Conservation (phyloP, 1,140 invertebrate species). For the Planococcus citri region DNA sequence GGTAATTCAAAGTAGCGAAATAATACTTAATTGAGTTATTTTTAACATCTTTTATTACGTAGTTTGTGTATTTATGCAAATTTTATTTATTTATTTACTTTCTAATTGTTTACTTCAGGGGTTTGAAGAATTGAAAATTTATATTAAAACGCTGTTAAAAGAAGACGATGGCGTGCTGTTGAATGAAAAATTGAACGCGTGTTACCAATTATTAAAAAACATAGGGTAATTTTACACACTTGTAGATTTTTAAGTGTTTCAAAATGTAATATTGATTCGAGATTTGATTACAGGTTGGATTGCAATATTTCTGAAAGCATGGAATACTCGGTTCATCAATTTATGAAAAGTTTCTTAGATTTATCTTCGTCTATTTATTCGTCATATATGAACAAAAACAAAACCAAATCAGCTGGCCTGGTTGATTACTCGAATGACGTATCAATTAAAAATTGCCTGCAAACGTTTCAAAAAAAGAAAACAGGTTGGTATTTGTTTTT, state of each 20-base stretch:
- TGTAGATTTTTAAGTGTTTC: background rate
- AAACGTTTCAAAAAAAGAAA: background rate
- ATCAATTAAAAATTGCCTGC: background rate
- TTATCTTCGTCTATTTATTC: constrained; percentile 3
- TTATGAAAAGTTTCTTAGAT: constrained; percentile 1
- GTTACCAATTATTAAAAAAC: constrained; percentile 11
- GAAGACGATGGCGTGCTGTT: constrained; percentile 7
- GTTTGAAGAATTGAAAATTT: constrained; percentile 11
- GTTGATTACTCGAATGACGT: background rate
- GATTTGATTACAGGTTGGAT: background rate
- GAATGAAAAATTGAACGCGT: constrained; percentile 12
- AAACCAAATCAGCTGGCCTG: background rate
- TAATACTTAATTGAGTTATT: too few relatives aligned
- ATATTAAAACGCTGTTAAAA: background rate
- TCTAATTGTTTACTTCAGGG: background rate
- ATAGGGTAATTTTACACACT: background rate
- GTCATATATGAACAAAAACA: background rate
- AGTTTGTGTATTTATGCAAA: background rate
- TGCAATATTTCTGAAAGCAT: background rate
- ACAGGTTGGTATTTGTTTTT: background rate
- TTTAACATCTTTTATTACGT: too few relatives aligned
- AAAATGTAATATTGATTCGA: background rate
- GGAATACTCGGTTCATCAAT: background rate
- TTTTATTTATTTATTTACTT: background rate
- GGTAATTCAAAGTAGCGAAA: background rate